Evolutionary conservation across 2,888 invertebrate species (phyloP).

Genomic region (Sericinus montela): DNA sequence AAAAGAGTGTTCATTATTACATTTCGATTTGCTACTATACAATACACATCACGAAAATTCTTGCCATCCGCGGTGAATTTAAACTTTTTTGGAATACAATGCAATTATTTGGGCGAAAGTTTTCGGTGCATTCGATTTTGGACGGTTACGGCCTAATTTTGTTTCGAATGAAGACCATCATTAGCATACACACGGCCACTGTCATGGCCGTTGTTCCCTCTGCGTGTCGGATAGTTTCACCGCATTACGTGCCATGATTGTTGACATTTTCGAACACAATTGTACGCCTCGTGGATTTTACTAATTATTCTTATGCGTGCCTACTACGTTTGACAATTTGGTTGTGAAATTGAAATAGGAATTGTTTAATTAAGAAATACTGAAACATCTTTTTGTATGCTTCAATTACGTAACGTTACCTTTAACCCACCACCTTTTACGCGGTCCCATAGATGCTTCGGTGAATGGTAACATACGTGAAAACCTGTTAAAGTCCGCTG

Average conservation of each 20-base stretch:
- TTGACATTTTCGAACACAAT: slow-evolving; percentile 29
- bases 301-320: slow-evolving; percentile 32
- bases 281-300: slow-evolving; percentile 31
- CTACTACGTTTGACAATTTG: not conserved
- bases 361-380: too few relatives aligned
- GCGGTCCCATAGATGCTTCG: too few relatives aligned
- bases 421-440: too few relatives aligned
- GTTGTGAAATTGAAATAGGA: not conserved
- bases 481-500: too few relatives aligned
- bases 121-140: slow-evolving; percentile 45
- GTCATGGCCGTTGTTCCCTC: slow-evolving; percentile 42
- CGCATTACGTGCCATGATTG: slow-evolving; percentile 48
- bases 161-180: slow-evolving; percentile 44
- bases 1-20: not conserved
- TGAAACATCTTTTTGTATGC: not conserved
- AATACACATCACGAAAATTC: not conserved
- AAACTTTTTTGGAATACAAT: slow-evolving; percentile 17
- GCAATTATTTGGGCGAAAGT: slow-evolving; percentile 32
- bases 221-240: slow-evolving; percentile 46
- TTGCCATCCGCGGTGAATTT: slow-evolving; percentile 7
- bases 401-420: not conserved
- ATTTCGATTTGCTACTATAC: not conserved
- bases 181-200: slow-evolving; percentile 44
- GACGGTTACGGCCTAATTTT: slow-evolving; percentile 56
- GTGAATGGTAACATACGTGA: too few relatives aligned